These are phyloP conservation scores for Poecilobothrus nobilitatus DNA, from an alignment of 2,888 invertebrate genomes.

Conservation along the genomic window DNA sequence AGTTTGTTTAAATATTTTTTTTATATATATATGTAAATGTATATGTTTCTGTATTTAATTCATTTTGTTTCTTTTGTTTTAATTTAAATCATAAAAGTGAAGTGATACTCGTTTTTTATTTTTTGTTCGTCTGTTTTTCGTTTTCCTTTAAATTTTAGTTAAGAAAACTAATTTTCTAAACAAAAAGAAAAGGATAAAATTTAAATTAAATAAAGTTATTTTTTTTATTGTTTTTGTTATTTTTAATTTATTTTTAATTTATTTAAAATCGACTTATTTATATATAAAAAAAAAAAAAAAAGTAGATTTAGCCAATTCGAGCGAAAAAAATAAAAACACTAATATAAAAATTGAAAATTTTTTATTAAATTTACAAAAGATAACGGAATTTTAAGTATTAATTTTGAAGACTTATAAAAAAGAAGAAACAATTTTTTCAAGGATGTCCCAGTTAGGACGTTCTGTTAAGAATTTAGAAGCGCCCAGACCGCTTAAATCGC, in stretches of 20 bases:
- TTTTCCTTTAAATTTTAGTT: not conserved
- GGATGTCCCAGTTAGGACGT: constrained; percentile 54
- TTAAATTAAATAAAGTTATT: not conserved
- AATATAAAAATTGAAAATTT: not conserved
- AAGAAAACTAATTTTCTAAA: not conserved
- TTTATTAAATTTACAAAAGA: not conserved
- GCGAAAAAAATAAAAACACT: constrained; percentile 7
- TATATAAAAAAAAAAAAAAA: too few relatives aligned
- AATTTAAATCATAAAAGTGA: not conserved
- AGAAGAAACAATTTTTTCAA: constrained; percentile 8
- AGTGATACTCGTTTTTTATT: not conserved
- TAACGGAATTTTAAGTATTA: constrained; percentile 1
- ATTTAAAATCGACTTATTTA: not conserved
- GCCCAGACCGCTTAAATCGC: constrained; percentile 61
- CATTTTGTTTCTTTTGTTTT: not conserved
- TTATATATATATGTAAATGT: not conserved
- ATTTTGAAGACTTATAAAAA: not conserved
- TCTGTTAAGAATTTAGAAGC: constrained; percentile 66
- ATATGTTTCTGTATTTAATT: not conserved
- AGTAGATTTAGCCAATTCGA: not conserved
- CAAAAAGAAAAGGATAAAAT: not conserved
- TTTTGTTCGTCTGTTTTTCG: constrained; percentile 7
- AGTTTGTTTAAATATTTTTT: not conserved
- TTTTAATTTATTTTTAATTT: not conserved
- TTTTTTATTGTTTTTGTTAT: not conserved